Conservation (phyloP, 2,113 vertebrate species). For the Myiopsitta monachus region DNA sequence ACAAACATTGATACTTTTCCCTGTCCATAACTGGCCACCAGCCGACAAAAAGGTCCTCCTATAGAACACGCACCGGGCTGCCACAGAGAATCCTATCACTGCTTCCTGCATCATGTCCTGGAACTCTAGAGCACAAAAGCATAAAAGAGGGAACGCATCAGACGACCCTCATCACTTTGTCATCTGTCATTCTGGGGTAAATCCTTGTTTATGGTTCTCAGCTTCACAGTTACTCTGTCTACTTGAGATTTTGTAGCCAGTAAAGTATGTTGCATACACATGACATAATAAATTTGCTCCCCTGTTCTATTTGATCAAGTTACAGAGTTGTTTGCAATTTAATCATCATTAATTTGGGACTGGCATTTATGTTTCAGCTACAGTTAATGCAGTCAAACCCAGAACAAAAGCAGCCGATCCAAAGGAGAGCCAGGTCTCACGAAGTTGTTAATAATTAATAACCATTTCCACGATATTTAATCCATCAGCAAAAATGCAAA, state of each 20-base stretch:
- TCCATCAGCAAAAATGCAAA: conserved; percentile 13
- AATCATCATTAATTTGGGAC: background rate
- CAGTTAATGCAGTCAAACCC: background rate
- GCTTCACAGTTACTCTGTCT: background rate
- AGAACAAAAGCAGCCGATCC: background rate
- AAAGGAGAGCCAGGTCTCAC: conserved; percentile 4
- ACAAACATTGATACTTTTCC: background rate
- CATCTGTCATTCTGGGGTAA: background rate
- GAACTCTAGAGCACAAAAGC: background rate
- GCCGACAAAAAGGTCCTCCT: background rate
- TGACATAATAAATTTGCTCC: background rate
- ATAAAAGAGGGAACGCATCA: background rate
- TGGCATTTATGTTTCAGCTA: background rate
- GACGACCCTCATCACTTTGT: background rate
- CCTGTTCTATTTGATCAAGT: background rate
- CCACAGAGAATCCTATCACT: background rate
- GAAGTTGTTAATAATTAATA: conserved; percentile 25
- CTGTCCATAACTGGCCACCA: background rate
- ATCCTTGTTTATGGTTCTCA: background rate
- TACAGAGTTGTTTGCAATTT: background rate
- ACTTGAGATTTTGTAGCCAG: background rate
- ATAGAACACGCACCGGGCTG: background rate
- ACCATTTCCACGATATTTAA: background rate
- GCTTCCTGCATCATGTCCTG: background rate
- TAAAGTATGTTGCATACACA: background rate